phyloP scores from a whole-genome alignment of 2,888 invertebrate genomes.

The Mesorhabditis spiculigera region DNA sequence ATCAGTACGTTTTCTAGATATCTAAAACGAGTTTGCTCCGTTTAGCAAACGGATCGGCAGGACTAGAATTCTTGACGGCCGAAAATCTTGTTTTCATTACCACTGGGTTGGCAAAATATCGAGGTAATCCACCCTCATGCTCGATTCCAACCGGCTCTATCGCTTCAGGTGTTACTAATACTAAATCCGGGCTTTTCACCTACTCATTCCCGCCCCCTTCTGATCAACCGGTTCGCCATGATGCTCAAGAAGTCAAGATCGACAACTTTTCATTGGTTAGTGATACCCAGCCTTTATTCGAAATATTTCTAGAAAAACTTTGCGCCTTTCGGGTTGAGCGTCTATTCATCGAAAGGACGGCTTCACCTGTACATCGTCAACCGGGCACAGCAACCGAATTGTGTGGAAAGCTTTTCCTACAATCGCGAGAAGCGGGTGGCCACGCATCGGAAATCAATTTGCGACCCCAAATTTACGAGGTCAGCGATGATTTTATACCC shows the following conservation, averaged over 20 bases:
- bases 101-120: constrained; percentile 8
- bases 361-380: constrained; percentile 44
- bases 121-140: background rate
- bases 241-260: background rate
- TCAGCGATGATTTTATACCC: constrained; percentile 8
- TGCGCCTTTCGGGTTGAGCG: constrained; percentile 36
- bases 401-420: constrained; percentile 39
- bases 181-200: background rate
- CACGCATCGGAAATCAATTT: constrained; percentile 39
- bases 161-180: background rate
- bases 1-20: constrained; percentile 16
- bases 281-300: background rate
- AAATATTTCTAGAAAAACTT: constrained; percentile 28
- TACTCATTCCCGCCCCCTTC: background rate
- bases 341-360: constrained; percentile 34
- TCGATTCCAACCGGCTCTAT: background rate
- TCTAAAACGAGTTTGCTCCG: background rate
- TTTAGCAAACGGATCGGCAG: constrained; percentile 38
- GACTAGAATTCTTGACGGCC: constrained; percentile 24
- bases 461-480: constrained; percentile 29
- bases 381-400: constrained; percentile 21
- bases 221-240: background rate
- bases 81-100: constrained; percentile 15
- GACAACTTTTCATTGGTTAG: background rate
- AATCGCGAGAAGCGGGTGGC: constrained; percentile 27